Evolutionary conservation across 2,113 vertebrate genomes (phyloP).

Genomic region (Sprattus sprattus): DNA sequence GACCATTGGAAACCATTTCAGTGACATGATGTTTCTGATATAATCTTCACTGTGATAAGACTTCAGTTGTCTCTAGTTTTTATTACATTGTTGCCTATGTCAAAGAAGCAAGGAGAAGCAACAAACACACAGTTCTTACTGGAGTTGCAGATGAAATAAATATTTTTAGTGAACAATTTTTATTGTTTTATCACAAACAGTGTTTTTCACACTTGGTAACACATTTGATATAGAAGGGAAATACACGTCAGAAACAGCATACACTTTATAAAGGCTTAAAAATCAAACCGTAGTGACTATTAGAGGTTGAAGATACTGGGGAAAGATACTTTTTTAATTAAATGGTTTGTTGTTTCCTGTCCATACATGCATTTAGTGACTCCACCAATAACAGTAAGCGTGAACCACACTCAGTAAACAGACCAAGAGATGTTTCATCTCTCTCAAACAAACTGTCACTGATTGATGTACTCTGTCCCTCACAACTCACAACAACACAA

Average conservation of each 20-base stretch:
- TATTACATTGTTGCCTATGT: background rate
- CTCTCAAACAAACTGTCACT: slow-evolving; percentile 1
- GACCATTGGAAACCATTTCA: slow-evolving; percentile 39
- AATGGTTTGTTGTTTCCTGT: background rate
- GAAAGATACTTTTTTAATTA: background rate
- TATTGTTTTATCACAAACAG: background rate
- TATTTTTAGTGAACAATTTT: background rate
- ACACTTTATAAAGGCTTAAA: background rate
- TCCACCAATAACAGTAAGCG: background rate
- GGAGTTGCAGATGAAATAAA: background rate
- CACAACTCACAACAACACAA: background rate
- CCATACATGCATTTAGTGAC: background rate
- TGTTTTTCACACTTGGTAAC: background rate
- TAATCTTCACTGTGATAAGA: no score
- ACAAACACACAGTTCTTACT: background rate
- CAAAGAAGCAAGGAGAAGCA: background rate
- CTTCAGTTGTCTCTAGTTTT: background rate
- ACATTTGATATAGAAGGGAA: background rate
- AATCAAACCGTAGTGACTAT: background rate
- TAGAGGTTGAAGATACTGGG: background rate
- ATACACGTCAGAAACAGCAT: background rate
- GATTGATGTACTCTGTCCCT: background rate
- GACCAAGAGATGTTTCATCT: background rate
- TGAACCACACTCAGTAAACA: background rate
- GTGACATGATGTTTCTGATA: background rate